These are phyloP conservation scores for Agelaius tricolor DNA, from an alignment of 2,113 vertebrate species.

Conservation along the genomic window DNA sequence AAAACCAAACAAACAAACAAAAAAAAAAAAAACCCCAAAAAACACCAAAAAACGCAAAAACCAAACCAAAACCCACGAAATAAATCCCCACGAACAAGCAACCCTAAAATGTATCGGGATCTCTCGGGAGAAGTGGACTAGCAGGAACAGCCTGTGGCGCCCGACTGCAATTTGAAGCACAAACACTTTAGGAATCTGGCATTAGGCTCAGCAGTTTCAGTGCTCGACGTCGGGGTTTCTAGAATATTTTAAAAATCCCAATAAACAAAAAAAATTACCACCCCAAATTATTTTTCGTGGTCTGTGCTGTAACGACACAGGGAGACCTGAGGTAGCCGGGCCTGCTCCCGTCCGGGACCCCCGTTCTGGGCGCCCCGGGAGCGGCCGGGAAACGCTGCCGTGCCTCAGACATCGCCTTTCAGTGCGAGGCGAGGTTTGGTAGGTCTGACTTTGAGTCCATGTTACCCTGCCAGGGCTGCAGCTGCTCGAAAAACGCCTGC, in stretches of 20 bases:
- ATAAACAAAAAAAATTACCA: no score
- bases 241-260: background rate
- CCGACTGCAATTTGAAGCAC: background rate
- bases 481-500: background rate
- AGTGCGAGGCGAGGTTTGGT: background rate
- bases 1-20: no score
- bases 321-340: background rate
- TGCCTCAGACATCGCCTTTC: background rate
- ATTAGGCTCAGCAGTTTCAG: background rate
- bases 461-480: background rate
- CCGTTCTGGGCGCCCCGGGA: background rate
- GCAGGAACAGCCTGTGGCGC: background rate
- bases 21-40: no score
- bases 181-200: background rate
- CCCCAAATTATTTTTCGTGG: background rate
- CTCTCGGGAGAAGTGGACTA: background rate
- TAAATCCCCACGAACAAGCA: background rate
- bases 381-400: background rate
- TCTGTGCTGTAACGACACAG: background rate
- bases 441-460: background rate
- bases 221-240: background rate
- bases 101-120: background rate
- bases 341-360: background rate
- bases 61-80: background rate
- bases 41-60: no score